Conservation (phyloP, 2,113 vertebrate species). For the Paradoxurus hermaphroditus region DNA sequence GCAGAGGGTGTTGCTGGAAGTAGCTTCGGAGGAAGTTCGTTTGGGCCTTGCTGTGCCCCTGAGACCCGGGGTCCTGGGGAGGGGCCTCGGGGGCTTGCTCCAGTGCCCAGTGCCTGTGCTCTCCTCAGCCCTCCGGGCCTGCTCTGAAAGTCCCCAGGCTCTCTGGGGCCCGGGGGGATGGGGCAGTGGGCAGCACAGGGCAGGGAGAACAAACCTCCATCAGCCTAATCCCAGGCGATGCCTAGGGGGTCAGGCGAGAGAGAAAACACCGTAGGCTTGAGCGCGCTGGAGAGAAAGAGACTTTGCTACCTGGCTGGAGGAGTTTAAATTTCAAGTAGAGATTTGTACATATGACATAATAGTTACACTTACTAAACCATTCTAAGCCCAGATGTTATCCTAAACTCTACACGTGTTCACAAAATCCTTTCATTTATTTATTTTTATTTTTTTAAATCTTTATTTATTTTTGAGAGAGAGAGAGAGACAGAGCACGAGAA, state of each 20-base stretch:
- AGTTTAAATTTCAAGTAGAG: background rate
- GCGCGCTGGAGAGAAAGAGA: background rate
- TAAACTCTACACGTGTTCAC: background rate
- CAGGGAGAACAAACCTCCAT: background rate
- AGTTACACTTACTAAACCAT: background rate
- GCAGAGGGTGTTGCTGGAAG: background rate
- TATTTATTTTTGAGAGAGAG: too few relatives aligned
- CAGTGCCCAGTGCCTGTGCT: accelerated
- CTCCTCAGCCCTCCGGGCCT: background rate
- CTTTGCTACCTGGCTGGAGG: background rate
- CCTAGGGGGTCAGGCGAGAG: background rate
- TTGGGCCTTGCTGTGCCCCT: too few relatives aligned
- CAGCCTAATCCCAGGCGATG: background rate
- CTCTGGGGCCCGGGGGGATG: background rate
- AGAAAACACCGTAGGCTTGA: background rate
- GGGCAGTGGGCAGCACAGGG: accelerated
- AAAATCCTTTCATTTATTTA: background rate
- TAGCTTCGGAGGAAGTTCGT: background rate
- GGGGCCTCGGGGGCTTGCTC: background rate
- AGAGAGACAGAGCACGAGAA: too few relatives aligned
- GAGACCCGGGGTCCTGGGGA: background rate
- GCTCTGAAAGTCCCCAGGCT: background rate
- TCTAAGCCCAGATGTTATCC: background rate
- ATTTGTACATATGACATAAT: background rate
- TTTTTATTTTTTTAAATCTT: too few relatives aligned